Evolutionary conservation across 1,140 invertebrate species (phyloP).

Genomic region (Melipona quadrifasciata): DNA sequence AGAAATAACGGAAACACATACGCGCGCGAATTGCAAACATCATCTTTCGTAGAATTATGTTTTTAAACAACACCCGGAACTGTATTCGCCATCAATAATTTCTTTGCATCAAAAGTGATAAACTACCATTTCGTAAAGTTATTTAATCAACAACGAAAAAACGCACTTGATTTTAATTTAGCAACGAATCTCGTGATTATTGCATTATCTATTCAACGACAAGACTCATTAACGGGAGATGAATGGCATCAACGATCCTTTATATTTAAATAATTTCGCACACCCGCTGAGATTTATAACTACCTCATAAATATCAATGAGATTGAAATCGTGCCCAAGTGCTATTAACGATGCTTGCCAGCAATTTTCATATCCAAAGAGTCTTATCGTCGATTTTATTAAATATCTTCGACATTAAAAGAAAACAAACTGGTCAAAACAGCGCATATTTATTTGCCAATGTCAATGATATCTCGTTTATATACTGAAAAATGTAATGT

Average conservation of each 20-base stretch:
- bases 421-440: background rate
- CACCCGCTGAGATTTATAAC: slow-evolving; percentile 26
- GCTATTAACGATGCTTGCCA: slow-evolving; percentile 5
- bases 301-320: slow-evolving; percentile 19
- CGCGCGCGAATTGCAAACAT: no score
- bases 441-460: background rate
- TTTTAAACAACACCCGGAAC: background rate
- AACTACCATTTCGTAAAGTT: background rate
- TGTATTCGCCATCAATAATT: background rate
- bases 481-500: slow-evolving; percentile 4
- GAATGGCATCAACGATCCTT: slow-evolving; percentile 19
- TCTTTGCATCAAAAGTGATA: background rate
- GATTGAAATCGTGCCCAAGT: background rate
- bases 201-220: slow-evolving; percentile 5
- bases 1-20: no score
- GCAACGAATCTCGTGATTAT: no score
- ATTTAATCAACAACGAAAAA: background rate
- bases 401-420: slow-evolving; percentile 1
- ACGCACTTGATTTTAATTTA: background rate
- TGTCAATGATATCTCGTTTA: slow-evolving; percentile 1
- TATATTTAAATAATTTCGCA: slow-evolving; percentile 26
- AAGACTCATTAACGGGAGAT: background rate
- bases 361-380: background rate
- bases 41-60: no score
- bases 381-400: slow-evolving; percentile 19